Evolutionary conservation across 1,140 invertebrate genomes (phyloP).

Genomic region (Hetaerina americana): DNA sequence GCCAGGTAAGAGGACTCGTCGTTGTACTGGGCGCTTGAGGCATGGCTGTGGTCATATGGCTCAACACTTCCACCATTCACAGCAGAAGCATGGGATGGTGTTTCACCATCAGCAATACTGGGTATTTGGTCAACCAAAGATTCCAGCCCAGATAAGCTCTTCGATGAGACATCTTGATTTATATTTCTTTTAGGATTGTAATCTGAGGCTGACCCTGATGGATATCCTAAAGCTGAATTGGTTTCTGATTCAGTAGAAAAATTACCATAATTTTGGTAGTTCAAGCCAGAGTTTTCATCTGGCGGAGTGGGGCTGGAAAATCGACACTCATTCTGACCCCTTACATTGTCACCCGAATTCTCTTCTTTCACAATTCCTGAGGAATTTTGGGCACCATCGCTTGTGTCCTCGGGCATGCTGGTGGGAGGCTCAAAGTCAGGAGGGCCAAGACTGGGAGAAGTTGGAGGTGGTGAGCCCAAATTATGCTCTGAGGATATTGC

Average conservation of each 20-base stretch:
- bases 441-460: slow-evolving; percentile 51
- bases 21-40: slow-evolving; percentile 6
- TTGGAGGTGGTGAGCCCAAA: slow-evolving; percentile 41
- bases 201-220: slow-evolving; percentile 17
- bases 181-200: slow-evolving; percentile 17
- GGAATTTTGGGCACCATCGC: not conserved
- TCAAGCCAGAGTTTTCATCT: slow-evolving; percentile 23
- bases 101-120: slow-evolving; percentile 57
- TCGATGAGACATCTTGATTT: slow-evolving; percentile 62
- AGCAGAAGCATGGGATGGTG: slow-evolving; percentile 17
- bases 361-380: slow-evolving; percentile 3
- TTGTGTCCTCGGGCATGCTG: slow-evolving; percentile 37
- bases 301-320: slow-evolving; percentile 35
- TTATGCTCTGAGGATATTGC: slow-evolving; percentile 58
- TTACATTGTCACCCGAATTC: slow-evolving; percentile 3
- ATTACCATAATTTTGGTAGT: slow-evolving; percentile 24
- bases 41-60: slow-evolving; percentile 10
- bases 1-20: slow-evolving; percentile 20
- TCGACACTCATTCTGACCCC: slow-evolving; percentile 28
- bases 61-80: slow-evolving; percentile 19
- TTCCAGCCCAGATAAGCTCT: slow-evolving; percentile 76
- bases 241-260: slow-evolving; percentile 21
- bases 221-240: slow-evolving; percentile 18
- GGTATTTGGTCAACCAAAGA: slow-evolving; percentile 84
- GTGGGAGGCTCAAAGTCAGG: slow-evolving; percentile 64